A percentile compares a stretch with the other conserved stretches of the same genome.
phyloP scores from a whole-genome alignment of 2,888 invertebrate species.

The Acrocyrtus sp. region DNA sequence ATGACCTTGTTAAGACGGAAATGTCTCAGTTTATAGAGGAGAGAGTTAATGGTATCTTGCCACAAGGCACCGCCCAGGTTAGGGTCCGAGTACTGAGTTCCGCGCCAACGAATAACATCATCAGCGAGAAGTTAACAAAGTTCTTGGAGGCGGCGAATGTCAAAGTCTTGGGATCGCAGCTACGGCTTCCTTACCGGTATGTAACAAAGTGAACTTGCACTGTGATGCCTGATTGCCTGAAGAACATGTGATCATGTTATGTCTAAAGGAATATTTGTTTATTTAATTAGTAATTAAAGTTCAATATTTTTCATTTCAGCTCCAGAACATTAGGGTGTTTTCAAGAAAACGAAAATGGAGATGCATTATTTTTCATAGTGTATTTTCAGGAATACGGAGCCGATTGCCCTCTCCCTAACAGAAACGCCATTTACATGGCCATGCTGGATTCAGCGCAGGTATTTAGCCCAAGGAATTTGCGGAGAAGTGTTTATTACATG shows the following conservation, averaged over 20 bases:
- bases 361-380: neutral
- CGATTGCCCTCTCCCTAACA: constrained; percentile 7
- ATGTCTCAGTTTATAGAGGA: too few species aligned
- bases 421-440: constrained; percentile 9
- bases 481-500: neutral
- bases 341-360: neutral
- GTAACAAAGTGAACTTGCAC: too few species aligned
- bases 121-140: too few species aligned
- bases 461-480: neutral
- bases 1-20: too few species aligned
- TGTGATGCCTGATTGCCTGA: neutral
- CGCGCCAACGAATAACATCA: too few species aligned
- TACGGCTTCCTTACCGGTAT: too few species aligned
- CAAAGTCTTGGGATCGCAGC: too few species aligned
- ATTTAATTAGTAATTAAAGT: neutral
- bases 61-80: too few species aligned
- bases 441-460: constrained; percentile 14
- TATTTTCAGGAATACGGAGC: constrained; percentile 25
- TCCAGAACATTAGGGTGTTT: constrained; percentile 6
- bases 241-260: neutral
- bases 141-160: too few species aligned
- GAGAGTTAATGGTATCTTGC: too few species aligned
- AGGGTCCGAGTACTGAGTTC: too few species aligned
- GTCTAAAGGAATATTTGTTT: neutral
- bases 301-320: constrained; percentile 6